These are phyloP conservation scores for Pygmarrhopalites habei DNA, from an alignment of 1,140 invertebrate species.

Conservation along the genomic window DNA sequence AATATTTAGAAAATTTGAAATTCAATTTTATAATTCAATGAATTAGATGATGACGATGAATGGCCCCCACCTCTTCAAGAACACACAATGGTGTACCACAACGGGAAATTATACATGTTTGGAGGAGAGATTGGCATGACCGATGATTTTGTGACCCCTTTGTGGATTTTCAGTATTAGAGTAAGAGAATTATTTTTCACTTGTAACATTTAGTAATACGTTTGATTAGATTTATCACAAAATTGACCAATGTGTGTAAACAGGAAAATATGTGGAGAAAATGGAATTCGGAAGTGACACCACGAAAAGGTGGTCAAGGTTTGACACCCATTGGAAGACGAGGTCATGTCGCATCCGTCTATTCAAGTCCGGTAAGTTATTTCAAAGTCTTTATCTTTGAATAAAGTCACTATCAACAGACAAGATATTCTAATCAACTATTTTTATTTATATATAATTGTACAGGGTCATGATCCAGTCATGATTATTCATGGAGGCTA, in stretches of 20 bases:
- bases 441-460: too few relatives aligned
- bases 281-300: slow-evolving; percentile 10
- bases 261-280: slow-evolving; percentile 12
- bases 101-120: slow-evolving; percentile 71
- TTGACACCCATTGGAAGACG: slow-evolving; percentile 65
- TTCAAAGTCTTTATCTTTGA: too few relatives aligned
- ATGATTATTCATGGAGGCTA: slow-evolving; percentile 87
- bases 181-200: neutral
- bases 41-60: slow-evolving; percentile 12
- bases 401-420: too few relatives aligned
- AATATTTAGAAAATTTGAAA: too few relatives aligned
- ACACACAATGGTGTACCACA: slow-evolving; percentile 71
- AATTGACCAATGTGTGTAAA: too few relatives aligned
- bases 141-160: slow-evolving; percentile 67
- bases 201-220: neutral
- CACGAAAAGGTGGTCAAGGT: slow-evolving; percentile 53
- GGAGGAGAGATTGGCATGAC: slow-evolving; percentile 80
- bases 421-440: too few relatives aligned
- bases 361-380: too few relatives aligned
- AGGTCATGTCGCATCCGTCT: slow-evolving; percentile 73
- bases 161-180: slow-evolving; percentile 60
- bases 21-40: too few relatives aligned
- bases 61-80: slow-evolving; percentile 46
- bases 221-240: too few relatives aligned
- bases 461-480: too few relatives aligned